Conservation (phyloP, 2,113 vertebrate species). For the Scomber japonicus region DNA sequence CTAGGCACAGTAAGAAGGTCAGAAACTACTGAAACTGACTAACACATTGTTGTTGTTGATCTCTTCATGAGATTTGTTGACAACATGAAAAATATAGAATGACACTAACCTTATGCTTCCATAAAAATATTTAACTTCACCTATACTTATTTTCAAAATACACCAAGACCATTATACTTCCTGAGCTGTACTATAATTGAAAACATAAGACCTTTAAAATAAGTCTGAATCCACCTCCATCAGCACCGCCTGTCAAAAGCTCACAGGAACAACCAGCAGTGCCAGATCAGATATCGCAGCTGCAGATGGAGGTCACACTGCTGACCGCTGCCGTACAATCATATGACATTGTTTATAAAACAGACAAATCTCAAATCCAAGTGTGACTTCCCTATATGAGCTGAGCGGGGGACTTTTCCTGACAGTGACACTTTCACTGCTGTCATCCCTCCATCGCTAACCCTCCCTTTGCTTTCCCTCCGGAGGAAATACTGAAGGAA, state of each 20-base stretch:
- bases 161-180: neutral
- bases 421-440: conserved; percentile 53
- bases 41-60: neutral
- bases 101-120: neutral
- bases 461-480: conserved; percentile 38
- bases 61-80: neutral
- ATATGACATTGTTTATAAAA: conserved; percentile 43
- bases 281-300: conserved; percentile 42
- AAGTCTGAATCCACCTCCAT: conserved; percentile 25
- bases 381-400: neutral
- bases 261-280: neutral
- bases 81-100: neutral
- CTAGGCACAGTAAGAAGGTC: no score
- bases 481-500: conserved; percentile 56
- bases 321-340: conserved; percentile 27
- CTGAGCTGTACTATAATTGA: neutral
- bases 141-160: conserved; percentile 2
- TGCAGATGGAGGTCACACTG: conserved; percentile 48
- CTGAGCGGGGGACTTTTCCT: conserved; percentile 52
- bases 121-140: neutral
- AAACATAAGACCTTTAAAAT: conserved; percentile 10
- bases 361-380: conserved; percentile 28
- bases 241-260: conserved; percentile 33
- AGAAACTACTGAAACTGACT: no score
- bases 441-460: conserved; percentile 43